phyloP scores from a whole-genome alignment of 2,888 invertebrate species.

The Oasisia sp. region DNA sequence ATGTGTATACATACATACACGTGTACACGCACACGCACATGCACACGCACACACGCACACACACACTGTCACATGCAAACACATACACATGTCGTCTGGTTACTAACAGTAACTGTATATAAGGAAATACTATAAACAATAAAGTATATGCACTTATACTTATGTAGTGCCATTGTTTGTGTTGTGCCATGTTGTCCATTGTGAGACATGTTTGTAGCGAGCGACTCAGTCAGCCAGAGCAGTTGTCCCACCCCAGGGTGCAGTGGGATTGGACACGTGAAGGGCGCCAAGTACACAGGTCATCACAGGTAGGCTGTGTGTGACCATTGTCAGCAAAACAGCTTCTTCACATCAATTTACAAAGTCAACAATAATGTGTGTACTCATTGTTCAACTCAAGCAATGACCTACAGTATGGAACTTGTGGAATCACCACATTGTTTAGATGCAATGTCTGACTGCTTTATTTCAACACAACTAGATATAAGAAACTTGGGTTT shows the following conservation, averaged over 20 bases:
- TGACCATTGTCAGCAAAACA: neutral
- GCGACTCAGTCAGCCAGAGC: conserved; percentile 67
- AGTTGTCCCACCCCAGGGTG: conserved; percentile 86
- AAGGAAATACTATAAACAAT: neutral
- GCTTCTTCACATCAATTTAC: no score
- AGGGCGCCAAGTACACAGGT: conserved; percentile 78
- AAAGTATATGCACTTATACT: neutral
- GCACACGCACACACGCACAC: no score
- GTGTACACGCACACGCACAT: no score
- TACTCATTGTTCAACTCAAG: no score
- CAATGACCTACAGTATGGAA: no score
- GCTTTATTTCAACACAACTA: no score
- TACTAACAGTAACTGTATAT: neutral
- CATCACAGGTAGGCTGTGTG: conserved; percentile 58
- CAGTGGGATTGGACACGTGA: conserved; percentile 87
- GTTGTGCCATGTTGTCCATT: neutral
- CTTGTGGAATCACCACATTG: no score
- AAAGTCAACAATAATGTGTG: no score
- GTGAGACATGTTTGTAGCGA: neutral
- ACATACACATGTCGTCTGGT: neutral
- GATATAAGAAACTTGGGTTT: no score
- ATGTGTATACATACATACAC: no score
- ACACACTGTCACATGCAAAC: neutral
- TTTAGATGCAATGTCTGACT: no score
- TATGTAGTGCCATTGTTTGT: neutral